Evolutionary conservation across 2,113 vertebrate genomes (phyloP).

Genomic region (Neodon shergylaensis): DNA sequence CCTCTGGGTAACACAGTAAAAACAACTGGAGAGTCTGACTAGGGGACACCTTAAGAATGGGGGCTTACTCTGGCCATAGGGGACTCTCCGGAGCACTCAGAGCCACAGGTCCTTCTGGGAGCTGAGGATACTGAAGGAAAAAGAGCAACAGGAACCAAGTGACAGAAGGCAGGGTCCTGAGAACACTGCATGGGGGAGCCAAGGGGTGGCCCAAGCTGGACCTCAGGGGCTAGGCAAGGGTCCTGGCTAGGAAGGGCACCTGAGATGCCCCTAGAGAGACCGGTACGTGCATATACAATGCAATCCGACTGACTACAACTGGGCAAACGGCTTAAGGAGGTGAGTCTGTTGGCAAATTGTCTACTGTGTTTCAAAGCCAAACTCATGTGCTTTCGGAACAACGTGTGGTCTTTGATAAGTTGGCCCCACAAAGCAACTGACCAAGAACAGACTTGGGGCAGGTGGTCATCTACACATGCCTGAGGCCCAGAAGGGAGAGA

Average conservation of each 20-base stretch:
- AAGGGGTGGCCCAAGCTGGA: neutral
- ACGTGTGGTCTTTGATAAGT: neutral
- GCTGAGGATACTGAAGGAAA: rapidly evolving
- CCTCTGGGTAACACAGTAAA: neutral
- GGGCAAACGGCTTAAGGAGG: neutral
- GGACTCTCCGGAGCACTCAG: neutral
- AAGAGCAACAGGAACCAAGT: rapidly evolving
- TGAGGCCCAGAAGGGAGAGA: neutral
- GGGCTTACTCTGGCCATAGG: neutral
- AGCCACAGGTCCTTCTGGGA: neutral
- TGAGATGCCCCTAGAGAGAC: neutral
- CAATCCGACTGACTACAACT: neutral
- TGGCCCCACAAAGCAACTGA: neutral
- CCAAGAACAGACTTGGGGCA: rapidly evolving
- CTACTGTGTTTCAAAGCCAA: neutral
- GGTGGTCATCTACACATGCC: rapidly evolving
- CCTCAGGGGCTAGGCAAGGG: neutral
- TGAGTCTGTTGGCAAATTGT: neutral
- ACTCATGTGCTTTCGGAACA: rapidly evolving
- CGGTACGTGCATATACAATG: rapidly evolving
- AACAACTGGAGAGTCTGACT: neutral
- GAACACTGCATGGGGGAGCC: rapidly evolving
- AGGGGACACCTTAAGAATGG: rapidly evolving
- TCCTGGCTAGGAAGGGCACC: neutral
- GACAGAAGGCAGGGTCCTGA: rapidly evolving